Base-by-base conservation (phyloP, 2,888 invertebrate genomes). In the Timandra comae region DNA sequence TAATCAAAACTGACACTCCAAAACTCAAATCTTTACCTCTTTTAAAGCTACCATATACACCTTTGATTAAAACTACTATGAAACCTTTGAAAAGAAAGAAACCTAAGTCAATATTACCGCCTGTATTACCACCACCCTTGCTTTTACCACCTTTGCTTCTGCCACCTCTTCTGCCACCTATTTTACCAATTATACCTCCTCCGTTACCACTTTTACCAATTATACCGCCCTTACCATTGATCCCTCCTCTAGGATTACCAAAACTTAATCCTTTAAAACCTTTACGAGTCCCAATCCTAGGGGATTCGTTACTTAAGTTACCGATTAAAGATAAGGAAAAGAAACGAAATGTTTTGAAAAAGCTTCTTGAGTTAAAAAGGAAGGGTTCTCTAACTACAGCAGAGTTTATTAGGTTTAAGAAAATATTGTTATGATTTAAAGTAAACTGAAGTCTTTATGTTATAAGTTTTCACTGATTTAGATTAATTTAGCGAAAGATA, bases 401-500 rank as follows among this genome's bases (percentile, higher is more conserved):
- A 1, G 70, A 77, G 33, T 73, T 58, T 49, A 19, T 60, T 9
- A 56, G 56, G 24, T 69, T 75, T 41, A 71, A 58, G 35, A 73
- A 62, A 34, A 30, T 77, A 7, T 41, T 74, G 7, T 16, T 5
- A n/a, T n/a, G n/a, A n/a, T n/a, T n/a, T n/a, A n/a, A n/a, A n/a
- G n/a, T n/a, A n/a, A n/a, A n/a, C n/a, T n/a, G n/a, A n/a, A n/a
- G 20, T 2, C 6, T 3, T n/a, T 20, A 20, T n/a, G 6, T 20
- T 3, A 20, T 7, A 7, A 20, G 20, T 2, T n/a, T 20, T 2
- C n/a, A 20, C 6, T 20, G 3, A 20, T 20, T n/a, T 13, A 22
- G 2, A 12, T 29, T 30, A 20, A 36, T 20, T n/a, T 20, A 20
- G 20, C n/a, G n/a, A n/a, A n/a, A n/a, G n/a, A n/a, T n/a, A n/a